Evolutionary conservation across 1,140 invertebrate genomes (phyloP).

Genomic region (Drosophila erecta): DNA sequence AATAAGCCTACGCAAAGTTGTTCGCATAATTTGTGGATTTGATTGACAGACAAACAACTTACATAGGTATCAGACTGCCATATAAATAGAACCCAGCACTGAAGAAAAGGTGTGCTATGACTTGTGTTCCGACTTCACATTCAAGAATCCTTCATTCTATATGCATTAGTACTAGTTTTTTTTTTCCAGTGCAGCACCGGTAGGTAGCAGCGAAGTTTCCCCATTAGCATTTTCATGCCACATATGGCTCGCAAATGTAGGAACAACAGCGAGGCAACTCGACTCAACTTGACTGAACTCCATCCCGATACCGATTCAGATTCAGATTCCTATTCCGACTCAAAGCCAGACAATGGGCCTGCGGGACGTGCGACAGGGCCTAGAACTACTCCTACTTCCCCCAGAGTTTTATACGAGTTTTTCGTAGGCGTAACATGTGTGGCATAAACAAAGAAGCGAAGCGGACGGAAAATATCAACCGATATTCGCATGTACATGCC

Average conservation of each 20-base stretch:
- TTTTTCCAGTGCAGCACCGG: slow-evolving; percentile 1
- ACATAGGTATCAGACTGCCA: background rate
- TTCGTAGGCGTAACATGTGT: slow-evolving; percentile 64
- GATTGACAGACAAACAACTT: slow-evolving; percentile 25
- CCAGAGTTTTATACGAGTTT: slow-evolving; percentile 39
- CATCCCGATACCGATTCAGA: background rate
- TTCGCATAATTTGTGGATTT: slow-evolving; percentile 11
- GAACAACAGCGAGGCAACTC: slow-evolving; percentile 17
- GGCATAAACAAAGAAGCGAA: slow-evolving; percentile 57
- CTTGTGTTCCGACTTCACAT: background rate
- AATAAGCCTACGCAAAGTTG: background rate
- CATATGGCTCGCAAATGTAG: slow-evolving; percentile 55
- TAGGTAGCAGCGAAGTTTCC: slow-evolving; percentile 24
- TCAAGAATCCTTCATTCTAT: background rate
- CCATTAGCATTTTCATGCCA: slow-evolving; percentile 55
- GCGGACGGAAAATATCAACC: slow-evolving; percentile 44
- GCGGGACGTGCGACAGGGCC: slow-evolving; percentile 30
- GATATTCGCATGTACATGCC: slow-evolving; percentile 16
- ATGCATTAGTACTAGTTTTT: background rate
- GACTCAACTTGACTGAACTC: slow-evolving; percentile 7
- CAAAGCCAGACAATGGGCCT: slow-evolving; percentile 43
- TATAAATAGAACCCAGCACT: background rate
- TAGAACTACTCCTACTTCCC: slow-evolving; percentile 16
- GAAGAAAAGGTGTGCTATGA: background rate
- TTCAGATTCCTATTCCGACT: slow-evolving; percentile 4